These are phyloP conservation scores for Lophochroa leadbeateri DNA, from an alignment of 2,113 vertebrate species.

Conservation along the genomic window DNA sequence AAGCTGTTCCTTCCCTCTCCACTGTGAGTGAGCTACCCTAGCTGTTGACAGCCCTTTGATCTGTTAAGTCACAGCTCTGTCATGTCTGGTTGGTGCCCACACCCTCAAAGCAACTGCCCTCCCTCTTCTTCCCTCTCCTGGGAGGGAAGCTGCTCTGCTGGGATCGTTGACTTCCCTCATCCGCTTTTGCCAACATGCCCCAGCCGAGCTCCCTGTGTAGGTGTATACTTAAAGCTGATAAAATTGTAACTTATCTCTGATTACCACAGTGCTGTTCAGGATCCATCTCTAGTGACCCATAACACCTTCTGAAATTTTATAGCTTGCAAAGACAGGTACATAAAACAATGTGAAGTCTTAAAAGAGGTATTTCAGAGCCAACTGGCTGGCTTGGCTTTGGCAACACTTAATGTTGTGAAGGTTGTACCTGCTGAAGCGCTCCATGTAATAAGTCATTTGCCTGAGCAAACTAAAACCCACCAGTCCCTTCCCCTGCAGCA, in stretches of 20 bases:
- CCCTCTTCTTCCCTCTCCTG: neutral
- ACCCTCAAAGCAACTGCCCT: neutral
- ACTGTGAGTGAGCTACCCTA: accelerated
- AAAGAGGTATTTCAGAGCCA: neutral
- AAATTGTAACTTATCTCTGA: neutral
- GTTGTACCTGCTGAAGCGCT: neutral
- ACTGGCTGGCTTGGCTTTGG: neutral
- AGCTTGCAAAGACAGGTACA: neutral
- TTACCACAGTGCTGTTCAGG: neutral
- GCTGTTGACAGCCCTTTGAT: neutral
- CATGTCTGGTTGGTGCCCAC: neutral
- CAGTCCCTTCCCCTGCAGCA: neutral
- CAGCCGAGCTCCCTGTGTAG: accelerated
- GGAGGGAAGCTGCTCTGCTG: neutral
- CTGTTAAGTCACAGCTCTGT: neutral
- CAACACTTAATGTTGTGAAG: accelerated
- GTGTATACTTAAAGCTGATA: neutral
- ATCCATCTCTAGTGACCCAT: neutral
- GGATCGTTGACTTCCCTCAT: neutral
- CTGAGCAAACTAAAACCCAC: neutral
- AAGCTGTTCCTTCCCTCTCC: neutral
- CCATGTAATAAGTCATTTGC: neutral
- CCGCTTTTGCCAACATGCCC: neutral
- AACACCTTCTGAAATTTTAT: neutral
- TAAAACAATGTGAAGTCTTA: neutral